Base-by-base conservation (phyloP, 1,140 invertebrate genomes). In the Dufourea novaeangliae region DNA sequence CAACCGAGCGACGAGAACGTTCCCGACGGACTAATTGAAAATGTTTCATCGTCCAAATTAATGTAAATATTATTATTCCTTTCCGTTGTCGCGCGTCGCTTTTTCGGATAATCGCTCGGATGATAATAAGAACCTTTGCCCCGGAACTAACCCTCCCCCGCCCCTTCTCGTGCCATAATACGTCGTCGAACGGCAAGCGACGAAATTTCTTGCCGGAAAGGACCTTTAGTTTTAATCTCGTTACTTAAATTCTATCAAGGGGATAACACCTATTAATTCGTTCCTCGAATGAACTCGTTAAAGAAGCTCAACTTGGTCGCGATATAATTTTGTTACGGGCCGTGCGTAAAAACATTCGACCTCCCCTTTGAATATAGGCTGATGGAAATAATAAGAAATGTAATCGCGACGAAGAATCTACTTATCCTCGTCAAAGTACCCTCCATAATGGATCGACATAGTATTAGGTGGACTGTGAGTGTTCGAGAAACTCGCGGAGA, bases 221-320 rank as follows among this genome's bases (percentile, higher is more conserved):
- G 73, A 69, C 73, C 82, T 80, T 84, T 85, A 85, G 82, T 85
- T 85, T 85, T 85, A 85, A 85, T 84, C 83, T 84, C 69, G 82
- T 85, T 85, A 85, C 83, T 85, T 85, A 79, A 85, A 85, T 85
- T 85, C 82, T 80, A 85, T 85, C 69, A 85, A 84, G 83, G 83
- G 82, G 83, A 85, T 85, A 85, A 85, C 83, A 85, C 82, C 83
- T 85, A 85, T 84, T 85, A 85, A 85, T 85, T 85, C 83, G 82
- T 84, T 59, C 72, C 83, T 73, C 78, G 82, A 84, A 85, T 67
- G 83, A 85, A 85, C 82, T 85, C 82, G 72, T 85, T 85, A 77
- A 85, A 80, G 83, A 75, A 80, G 82, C 78, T 85, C 78, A 84
- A 80, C 82, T 84, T 74, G 78, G 57, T 78, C 82, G 69, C 78